These are phyloP conservation scores for Manduca sexta DNA, from an alignment of 1,140 invertebrate species.

Conservation along the genomic window DNA sequence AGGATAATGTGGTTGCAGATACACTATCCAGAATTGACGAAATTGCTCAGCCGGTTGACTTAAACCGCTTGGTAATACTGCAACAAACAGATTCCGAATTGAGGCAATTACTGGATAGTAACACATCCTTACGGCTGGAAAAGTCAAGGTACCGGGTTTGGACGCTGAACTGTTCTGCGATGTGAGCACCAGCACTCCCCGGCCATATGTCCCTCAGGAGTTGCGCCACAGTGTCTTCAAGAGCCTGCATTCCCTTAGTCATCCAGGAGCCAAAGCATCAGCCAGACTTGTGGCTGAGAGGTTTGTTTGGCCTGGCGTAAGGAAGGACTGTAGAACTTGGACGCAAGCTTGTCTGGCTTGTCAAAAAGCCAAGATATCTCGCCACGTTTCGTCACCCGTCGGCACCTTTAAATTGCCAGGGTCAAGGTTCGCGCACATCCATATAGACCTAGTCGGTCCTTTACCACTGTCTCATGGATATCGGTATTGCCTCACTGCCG, in stretches of 20 bases:
- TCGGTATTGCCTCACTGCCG: constrained; percentile 2
- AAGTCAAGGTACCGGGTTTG: not conserved
- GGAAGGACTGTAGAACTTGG: constrained; percentile 4
- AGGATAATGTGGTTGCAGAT: constrained; percentile 12
- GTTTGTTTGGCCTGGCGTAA: constrained; percentile 5
- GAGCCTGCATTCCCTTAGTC: constrained; percentile 2
- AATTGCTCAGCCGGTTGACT: not conserved
- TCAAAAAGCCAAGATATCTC: constrained; percentile 1
- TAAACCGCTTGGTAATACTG: not conserved
- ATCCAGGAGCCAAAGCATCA: constrained; percentile 5
- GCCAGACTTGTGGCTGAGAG: constrained; percentile 3
- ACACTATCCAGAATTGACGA: constrained; percentile 7
- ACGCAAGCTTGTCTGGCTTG: constrained; percentile 2
- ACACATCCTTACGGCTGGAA: not conserved
- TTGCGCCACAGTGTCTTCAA: not conserved
- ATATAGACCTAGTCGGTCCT: constrained; percentile 3
- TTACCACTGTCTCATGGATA: not conserved
- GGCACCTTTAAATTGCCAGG: not conserved
- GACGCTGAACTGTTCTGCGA: constrained; percentile 3
- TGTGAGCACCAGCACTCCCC: not conserved
- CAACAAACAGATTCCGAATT: constrained; percentile 9
- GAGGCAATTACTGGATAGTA: not conserved
- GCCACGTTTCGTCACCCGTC: not conserved
- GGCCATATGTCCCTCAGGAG: constrained; percentile 3
- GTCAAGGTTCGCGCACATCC: not conserved